phyloP scores from a whole-genome alignment of 1,140 invertebrate species.

The Battus philenor region DNA sequence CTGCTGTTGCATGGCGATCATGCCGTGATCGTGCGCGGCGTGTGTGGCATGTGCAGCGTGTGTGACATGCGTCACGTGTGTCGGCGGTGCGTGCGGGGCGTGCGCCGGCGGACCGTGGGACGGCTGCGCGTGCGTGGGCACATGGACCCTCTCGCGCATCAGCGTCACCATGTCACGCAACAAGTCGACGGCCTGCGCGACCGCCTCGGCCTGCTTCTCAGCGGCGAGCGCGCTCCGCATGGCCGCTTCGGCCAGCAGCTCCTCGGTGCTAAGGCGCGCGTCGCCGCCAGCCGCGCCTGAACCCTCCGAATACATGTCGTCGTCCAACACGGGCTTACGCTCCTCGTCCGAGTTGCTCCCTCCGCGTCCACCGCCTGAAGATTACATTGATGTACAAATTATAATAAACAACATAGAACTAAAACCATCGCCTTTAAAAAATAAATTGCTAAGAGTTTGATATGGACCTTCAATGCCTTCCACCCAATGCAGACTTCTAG shows the following conservation, averaged over 20 bases:
- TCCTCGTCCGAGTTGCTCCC: constrained; percentile 49
- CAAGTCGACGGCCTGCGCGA: constrained; percentile 51
- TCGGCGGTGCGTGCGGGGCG: constrained; percentile 15
- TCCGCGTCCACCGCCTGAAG: constrained; percentile 20
- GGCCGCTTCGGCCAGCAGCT: constrained; percentile 59
- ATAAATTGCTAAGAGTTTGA: too few relatives aligned
- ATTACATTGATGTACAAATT: too few relatives aligned
- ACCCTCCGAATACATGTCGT: constrained; percentile 54
- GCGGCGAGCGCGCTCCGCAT: constrained; percentile 61
- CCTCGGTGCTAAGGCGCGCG: constrained; percentile 43
- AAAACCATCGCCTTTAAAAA: too few relatives aligned
- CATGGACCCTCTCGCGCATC: constrained; percentile 32
- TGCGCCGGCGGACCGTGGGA: constrained; percentile 18
- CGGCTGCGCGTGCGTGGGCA: constrained; percentile 14
- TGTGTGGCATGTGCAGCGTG: constrained; percentile 15
- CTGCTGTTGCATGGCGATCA: constrained; percentile 28
- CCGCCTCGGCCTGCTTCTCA: constrained; percentile 64
- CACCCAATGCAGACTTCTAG: too few relatives aligned
- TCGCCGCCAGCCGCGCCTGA: constrained; percentile 23
- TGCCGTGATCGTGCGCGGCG: constrained; percentile 22
- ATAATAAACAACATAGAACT: too few relatives aligned
- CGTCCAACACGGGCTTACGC: constrained; percentile 40
- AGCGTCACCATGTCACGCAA: constrained; percentile 46
- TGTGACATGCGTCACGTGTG: constrained; percentile 18
- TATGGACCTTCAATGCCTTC: too few relatives aligned